phyloP scores from a whole-genome alignment of 2,113 vertebrate genomes.

The Herpetotheres cachinnans region DNA sequence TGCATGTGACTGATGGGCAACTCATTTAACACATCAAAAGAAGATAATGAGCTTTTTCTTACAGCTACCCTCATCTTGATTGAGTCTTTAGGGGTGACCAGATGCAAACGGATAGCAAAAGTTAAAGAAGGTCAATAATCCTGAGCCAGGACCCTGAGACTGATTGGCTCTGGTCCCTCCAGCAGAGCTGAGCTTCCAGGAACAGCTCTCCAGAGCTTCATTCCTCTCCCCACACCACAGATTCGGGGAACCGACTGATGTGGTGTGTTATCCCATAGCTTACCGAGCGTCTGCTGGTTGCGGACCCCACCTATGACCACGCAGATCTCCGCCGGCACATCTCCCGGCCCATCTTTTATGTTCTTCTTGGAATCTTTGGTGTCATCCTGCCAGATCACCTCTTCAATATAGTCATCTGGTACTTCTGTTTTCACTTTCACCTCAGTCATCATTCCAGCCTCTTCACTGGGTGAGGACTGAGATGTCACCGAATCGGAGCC shows the following conservation, averaged over 20 bases:
- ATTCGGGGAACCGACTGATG: not conserved
- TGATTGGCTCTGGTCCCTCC: not conserved
- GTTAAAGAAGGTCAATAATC: not conserved
- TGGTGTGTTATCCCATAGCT: not conserved
- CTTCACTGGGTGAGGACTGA: constrained; percentile 71
- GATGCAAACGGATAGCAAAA: not conserved
- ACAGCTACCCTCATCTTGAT: not conserved
- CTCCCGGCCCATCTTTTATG: constrained; percentile 78
- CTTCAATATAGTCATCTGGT: constrained; percentile 76
- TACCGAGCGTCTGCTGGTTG: constrained; percentile 91
- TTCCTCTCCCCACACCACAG: not conserved
- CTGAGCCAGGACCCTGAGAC: not conserved
- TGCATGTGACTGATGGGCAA: not conserved
- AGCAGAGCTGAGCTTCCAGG: not conserved
- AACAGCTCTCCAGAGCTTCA: not conserved
- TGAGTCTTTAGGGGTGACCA: not conserved
- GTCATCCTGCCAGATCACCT: constrained; percentile 80
- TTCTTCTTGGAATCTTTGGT: constrained; percentile 82
- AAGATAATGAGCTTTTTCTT: not conserved
- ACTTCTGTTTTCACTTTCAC: constrained; percentile 84
- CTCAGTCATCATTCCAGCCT: constrained; percentile 78
- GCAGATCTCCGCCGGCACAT: constrained; percentile 92
- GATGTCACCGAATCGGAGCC: constrained; percentile 62
- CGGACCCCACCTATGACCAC: constrained; percentile 92
- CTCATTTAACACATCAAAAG: not conserved